Evolutionary conservation across 1,140 invertebrate genomes (phyloP).

Genomic region (Parasteatoda tepidariorum): DNA sequence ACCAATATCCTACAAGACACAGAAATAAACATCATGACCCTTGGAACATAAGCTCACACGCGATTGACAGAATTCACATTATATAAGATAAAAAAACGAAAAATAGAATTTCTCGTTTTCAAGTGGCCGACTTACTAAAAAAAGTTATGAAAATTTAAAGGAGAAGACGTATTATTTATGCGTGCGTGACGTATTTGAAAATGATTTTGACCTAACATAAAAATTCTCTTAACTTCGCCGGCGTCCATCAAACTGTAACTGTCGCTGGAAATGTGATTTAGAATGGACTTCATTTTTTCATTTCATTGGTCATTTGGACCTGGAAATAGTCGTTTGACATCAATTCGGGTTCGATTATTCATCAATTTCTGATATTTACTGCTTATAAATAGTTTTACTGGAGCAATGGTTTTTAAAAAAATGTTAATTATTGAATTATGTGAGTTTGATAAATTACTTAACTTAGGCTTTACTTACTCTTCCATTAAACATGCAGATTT

Average conservation of each 20-base stretch:
- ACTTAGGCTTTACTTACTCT: too few relatives aligned
- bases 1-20: constrained; percentile 3
- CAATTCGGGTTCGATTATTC: neutral
- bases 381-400: too few relatives aligned
- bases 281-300: neutral
- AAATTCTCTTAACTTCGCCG: neutral
- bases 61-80: neutral
- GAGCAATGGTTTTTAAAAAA: too few relatives aligned
- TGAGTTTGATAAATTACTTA: too few relatives aligned
- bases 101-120: neutral
- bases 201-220: neutral
- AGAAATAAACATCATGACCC: neutral
- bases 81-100: neutral
- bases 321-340: neutral
- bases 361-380: too few relatives aligned
- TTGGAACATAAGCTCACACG: neutral
- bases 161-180: too few relatives aligned
- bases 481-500: too few relatives aligned
- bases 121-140: constrained; percentile 33
- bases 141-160: neutral
- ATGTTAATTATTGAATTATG: too few relatives aligned
- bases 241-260: neutral
- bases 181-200: constrained; percentile 1
- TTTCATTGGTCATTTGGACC: constrained; percentile 18
- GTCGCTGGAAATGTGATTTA: neutral